phyloP scores from a whole-genome alignment of 2,888 invertebrate species.

The Trachelus troglodyta region DNA sequence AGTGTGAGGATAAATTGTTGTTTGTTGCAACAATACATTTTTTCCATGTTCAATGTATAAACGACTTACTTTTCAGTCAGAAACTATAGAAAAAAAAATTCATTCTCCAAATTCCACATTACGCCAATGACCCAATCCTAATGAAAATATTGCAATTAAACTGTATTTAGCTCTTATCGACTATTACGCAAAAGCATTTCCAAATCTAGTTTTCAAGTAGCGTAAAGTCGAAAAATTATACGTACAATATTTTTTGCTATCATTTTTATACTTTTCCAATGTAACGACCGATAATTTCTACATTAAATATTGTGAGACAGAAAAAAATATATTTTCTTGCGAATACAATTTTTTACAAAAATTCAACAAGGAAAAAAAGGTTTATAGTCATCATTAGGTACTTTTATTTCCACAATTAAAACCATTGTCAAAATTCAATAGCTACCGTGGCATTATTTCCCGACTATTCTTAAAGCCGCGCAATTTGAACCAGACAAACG shows the following conservation, averaged over 20 bases:
- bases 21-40: not conserved
- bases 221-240: no score
- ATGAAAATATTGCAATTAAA: no score
- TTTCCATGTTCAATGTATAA: not conserved
- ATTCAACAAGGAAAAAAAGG: no score
- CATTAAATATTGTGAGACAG: no score
- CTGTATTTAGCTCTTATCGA: no score
- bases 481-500: not conserved
- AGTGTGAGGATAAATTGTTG: not conserved
- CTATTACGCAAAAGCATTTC: no score
- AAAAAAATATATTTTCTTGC: no score
- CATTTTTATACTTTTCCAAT: not conserved
- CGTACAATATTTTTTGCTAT: not conserved
- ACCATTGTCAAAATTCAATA: not conserved
- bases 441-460: not conserved
- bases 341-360: no score
- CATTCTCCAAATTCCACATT: not conserved
- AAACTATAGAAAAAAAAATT: not conserved
- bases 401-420: no score
- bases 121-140: not conserved
- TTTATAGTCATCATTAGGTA: no score
- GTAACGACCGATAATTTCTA: not conserved
- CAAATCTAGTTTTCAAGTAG: no score
- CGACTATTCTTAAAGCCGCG: no score
- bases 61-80: not conserved